Percentiles rank a stretch among this genome's conserved stretches.
Conservation (phyloP, 2,113 vertebrate genomes). For the Chitala chitala region DNA sequence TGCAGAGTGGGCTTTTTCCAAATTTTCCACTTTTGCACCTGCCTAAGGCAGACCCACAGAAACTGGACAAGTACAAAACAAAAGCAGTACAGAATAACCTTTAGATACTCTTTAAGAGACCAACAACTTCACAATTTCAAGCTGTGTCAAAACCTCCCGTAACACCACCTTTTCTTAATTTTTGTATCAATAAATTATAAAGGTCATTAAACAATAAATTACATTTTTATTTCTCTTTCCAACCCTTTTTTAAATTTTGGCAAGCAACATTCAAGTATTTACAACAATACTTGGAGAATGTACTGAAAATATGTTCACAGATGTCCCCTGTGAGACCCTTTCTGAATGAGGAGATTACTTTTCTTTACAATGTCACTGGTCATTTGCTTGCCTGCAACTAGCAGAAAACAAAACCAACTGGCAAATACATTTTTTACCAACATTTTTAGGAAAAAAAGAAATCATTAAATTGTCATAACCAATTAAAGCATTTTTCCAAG, state of each 20-base stretch:
- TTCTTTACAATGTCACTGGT: not conserved
- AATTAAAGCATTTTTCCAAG: too few species aligned
- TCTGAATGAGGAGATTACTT: slow-evolving; percentile 3
- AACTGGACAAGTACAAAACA: slow-evolving; percentile 25
- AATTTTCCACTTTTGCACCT: not conserved
- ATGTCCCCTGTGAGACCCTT: slow-evolving; percentile 76
- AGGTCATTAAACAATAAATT: slow-evolving; percentile 92
- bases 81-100: slow-evolving; percentile 53
- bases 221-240: slow-evolving; percentile 37
- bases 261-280: slow-evolving; percentile 88
- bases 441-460: too few species aligned
- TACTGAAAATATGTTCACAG: slow-evolving; percentile 71
- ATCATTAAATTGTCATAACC: too few species aligned
- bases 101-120: slow-evolving; percentile 69
- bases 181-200: slow-evolving; percentile 83
- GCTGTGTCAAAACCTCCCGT: slow-evolving; percentile 31
- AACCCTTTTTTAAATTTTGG: slow-evolving; percentile 62
- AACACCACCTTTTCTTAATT: slow-evolving; percentile 48
- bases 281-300: slow-evolving; percentile 90
- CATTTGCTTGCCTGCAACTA: slow-evolving; percentile 4
- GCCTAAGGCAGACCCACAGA: slow-evolving; percentile 16
- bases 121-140: slow-evolving; percentile 67
- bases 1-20: slow-evolving; percentile 14
- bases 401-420: not conserved
- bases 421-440: too few species aligned